A percentile compares a stretch with the other conserved stretches of the same genome.
Evolutionary conservation across 2,797 vertebrate species (phyloP).

Genomic region (Austrolebias charrua): DNA sequence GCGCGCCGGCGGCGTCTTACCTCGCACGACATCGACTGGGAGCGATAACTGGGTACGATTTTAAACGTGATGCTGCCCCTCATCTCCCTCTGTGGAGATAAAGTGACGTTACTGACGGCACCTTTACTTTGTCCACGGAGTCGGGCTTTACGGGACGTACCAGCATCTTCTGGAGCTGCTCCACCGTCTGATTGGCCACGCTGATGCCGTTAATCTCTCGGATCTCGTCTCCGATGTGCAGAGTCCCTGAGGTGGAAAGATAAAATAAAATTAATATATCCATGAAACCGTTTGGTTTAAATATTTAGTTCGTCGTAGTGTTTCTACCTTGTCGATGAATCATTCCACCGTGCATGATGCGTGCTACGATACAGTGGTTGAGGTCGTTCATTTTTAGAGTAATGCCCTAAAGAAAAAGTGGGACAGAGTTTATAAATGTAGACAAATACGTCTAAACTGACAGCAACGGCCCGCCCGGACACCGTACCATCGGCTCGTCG

Average conservation of each 20-base stretch:
- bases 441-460: neutral
- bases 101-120: neutral
- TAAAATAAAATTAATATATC: slow-evolving; percentile 13
- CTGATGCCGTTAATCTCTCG: slow-evolving; percentile 98
- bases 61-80: slow-evolving; percentile 98
- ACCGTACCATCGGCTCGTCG: slow-evolving; percentile 90
- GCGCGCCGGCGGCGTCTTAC: slow-evolving; percentile 70
- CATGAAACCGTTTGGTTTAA: no score
- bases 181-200: slow-evolving; percentile 98
- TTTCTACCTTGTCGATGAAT: slow-evolving; percentile 96
- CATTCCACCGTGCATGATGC: slow-evolving; percentile 99
- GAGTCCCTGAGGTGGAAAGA: slow-evolving; percentile 82
- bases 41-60: slow-evolving; percentile 97
- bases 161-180: slow-evolving; percentile 98
- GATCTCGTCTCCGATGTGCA: slow-evolving; percentile 97
- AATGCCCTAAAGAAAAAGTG: slow-evolving; percentile 84
- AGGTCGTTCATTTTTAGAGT: slow-evolving; percentile 99
- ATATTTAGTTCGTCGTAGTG: no score
- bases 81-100: slow-evolving; percentile 88
- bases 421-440: neutral
- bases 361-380: slow-evolving; percentile 98
- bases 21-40: slow-evolving; percentile 95
- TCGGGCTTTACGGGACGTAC: slow-evolving; percentile 59
- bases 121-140: no score
- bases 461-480: no score